Evolutionary conservation across 37 sponge, comb jelly and placozoan species (phyloP).

Genomic region (Aphrocallistes beatrix): DNA sequence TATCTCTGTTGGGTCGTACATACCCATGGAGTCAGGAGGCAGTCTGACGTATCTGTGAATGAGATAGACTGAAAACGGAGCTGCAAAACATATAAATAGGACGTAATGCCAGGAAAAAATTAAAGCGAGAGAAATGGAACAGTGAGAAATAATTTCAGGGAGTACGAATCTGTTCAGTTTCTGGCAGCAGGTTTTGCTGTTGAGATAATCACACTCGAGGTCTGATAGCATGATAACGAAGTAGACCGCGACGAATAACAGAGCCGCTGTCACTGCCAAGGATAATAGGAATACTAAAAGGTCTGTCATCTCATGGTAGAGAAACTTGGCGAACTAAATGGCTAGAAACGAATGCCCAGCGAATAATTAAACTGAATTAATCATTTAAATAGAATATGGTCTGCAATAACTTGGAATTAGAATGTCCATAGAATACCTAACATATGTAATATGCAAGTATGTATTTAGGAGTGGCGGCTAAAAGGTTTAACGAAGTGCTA

Average conservation of each 20-base stretch:
- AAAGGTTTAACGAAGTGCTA: too few relatives aligned
- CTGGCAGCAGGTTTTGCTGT: conserved; percentile 60
- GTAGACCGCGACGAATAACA: background rate
- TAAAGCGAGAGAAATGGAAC: conserved; percentile 38
- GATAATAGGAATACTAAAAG: background rate
- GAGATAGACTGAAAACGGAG: conserved; percentile 39
- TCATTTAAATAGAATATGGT: too few relatives aligned
- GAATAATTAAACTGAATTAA: too few relatives aligned
- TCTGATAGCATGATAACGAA: conserved; percentile 60
- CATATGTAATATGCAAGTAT: too few relatives aligned
- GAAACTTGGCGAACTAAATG: too few relatives aligned
- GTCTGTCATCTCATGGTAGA: background rate
- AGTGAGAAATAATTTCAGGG: conserved; percentile 47
- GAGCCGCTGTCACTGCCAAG: background rate
- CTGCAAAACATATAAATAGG: conserved; percentile 34
- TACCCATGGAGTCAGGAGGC: conserved; percentile 51
- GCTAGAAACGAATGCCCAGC: too few relatives aligned
- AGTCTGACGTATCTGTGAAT: conserved; percentile 51
- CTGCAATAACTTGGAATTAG: too few relatives aligned
- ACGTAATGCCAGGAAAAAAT: conserved; percentile 66
- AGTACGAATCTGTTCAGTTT: conserved; percentile 67
- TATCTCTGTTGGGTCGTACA: conserved; percentile 86
- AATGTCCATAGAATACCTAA: too few relatives aligned
- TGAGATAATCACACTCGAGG: conserved; percentile 78
- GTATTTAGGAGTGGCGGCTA: too few relatives aligned